These are phyloP conservation scores for Sebastes matsubarae DNA, from an alignment of 2,797 vertebrate genomes.

Conservation along the genomic window DNA sequence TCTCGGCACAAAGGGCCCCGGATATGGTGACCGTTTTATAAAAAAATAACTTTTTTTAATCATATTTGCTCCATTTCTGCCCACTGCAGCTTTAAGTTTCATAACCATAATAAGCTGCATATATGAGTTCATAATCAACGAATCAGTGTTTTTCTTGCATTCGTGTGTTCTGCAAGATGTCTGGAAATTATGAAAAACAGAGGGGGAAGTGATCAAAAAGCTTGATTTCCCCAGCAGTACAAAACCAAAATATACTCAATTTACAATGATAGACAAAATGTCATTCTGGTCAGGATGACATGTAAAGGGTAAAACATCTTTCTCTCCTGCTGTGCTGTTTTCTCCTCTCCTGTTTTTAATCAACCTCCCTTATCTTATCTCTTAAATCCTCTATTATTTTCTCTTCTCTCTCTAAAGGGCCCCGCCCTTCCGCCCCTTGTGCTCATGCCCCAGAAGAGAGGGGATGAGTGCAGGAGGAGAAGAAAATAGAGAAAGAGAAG, in stretches of 20 bases:
- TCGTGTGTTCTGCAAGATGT: background rate
- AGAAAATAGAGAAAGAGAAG: background rate
- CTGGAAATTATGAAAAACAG: no score
- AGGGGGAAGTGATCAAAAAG: no score
- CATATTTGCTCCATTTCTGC: no score
- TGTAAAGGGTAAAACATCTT: background rate
- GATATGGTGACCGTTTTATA: no score
- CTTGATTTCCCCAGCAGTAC: background rate
- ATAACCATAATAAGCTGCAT: no score
- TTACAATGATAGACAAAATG: background rate
- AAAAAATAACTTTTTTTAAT: no score
- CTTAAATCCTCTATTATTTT: constrained; percentile 6
- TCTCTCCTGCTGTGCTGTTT: background rate
- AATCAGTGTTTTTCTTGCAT: background rate
- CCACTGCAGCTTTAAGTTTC: no score
- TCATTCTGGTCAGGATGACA: no score
- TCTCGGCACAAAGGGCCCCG: no score
- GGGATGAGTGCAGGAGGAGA: background rate
- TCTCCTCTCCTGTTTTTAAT: background rate
- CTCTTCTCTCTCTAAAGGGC: background rate
- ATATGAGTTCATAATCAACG: background rate
- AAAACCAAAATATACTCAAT: background rate
- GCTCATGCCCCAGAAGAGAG: constrained; percentile 2
- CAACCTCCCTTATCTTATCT: constrained; percentile 4
- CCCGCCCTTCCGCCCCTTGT: background rate